A percentile compares a stretch with the other conserved stretches of the same genome.
phyloP scores from a whole-genome alignment of 2,797 vertebrate genomes.

The Aphelocoma californica region DNA sequence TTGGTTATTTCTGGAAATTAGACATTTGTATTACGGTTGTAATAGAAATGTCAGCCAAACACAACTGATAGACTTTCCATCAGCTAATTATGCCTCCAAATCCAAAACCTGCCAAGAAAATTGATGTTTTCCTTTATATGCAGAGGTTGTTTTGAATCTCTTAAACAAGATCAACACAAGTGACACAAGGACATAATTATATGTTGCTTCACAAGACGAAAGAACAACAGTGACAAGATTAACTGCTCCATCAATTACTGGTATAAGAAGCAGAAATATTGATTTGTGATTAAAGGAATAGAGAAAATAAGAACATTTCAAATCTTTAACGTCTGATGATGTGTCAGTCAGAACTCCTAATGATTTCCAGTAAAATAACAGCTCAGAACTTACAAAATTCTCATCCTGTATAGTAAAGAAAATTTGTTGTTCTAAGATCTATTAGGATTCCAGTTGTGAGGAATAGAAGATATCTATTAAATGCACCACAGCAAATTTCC shows the following conservation, averaged over 20 bases:
- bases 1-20: neutral
- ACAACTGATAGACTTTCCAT: neutral
- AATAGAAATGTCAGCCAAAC: slow-evolving; percentile 21
- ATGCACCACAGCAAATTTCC: neutral
- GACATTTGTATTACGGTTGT: neutral
- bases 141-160: neutral
- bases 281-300: slow-evolving; percentile 16
- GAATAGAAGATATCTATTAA: neutral
- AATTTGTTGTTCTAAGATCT: neutral
- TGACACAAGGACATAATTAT: slow-evolving; percentile 1
- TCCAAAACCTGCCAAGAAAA: neutral
- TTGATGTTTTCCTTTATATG: neutral
- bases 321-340: neutral
- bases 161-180: neutral
- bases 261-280: neutral
- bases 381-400: neutral
- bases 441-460: neutral
- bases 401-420: neutral
- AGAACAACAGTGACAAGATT: neutral
- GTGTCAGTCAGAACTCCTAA: neutral
- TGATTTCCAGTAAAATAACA: neutral
- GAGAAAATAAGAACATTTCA: slow-evolving; percentile 12
- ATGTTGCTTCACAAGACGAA: neutral
- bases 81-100: neutral
- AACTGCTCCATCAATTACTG: neutral